Percentiles rank a stretch among this genome's conserved stretches.
These are phyloP conservation scores for Marasmarcha lunaedactyla DNA, from an alignment of 2,888 invertebrate species.

Conservation along the genomic window DNA sequence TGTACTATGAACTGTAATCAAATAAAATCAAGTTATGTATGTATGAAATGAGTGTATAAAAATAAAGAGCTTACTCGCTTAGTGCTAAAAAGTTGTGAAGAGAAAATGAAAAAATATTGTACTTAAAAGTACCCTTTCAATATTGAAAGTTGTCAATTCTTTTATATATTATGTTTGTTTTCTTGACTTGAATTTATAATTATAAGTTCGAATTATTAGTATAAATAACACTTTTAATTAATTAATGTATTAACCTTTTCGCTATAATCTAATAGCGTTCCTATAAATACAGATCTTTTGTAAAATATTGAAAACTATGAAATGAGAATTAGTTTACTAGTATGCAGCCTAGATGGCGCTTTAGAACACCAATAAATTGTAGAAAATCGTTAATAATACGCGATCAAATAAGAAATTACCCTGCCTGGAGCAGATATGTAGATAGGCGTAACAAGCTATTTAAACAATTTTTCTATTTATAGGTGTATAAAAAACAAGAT, in stretches of 20 bases:
- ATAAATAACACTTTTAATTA: no score
- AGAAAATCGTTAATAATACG: slow-evolving; percentile 3
- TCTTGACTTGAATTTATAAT: no score
- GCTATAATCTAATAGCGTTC: no score
- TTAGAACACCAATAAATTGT: not conserved
- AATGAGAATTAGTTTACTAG: no score
- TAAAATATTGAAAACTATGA: no score
- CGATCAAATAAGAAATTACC: slow-evolving; percentile 15
- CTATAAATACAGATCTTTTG: no score
- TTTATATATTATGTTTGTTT: not conserved
- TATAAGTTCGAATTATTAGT: no score
- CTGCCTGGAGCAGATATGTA: slow-evolving; percentile 25
- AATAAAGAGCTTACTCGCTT: not conserved
- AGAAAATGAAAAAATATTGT: not conserved
- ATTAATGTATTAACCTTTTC: no score
- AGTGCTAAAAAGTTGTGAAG: not conserved
- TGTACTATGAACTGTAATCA: no score
- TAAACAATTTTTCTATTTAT: slow-evolving; percentile 12
- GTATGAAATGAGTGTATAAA: not conserved
- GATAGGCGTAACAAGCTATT: slow-evolving; percentile 20
- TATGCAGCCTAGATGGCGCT: not conserved
- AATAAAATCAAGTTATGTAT: no score
- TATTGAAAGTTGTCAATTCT: not conserved
- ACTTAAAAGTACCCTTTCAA: slow-evolving; percentile 1
- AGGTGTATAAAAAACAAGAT: slow-evolving; percentile 2